A percentile compares a stretch with the other conserved stretches of the same genome.
Conservation (phyloP, 2,113 vertebrate genomes). For the Isurus oxyrinchus region DNA sequence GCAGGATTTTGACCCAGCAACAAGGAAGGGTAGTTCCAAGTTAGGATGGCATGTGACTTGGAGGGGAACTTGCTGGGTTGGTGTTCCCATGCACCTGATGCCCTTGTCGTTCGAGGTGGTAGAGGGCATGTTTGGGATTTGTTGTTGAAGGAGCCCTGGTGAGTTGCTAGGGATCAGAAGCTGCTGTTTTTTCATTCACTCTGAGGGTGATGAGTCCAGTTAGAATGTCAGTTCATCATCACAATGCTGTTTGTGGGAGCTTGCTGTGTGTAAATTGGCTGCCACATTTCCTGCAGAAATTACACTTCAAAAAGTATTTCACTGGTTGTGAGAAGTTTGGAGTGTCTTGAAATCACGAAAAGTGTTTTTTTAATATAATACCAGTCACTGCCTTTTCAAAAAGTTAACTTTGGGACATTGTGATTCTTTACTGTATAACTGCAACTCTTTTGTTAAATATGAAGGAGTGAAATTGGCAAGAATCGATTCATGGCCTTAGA, state of each 20-base stretch:
- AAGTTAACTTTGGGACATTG: too few species aligned
- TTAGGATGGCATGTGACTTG: not conserved
- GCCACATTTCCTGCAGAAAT: not conserved
- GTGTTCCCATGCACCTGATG: not conserved
- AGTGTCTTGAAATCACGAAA: too few species aligned
- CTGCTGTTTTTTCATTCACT: not conserved
- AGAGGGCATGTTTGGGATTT: not conserved
- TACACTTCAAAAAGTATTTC: too few species aligned
- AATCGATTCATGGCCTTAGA: not conserved
- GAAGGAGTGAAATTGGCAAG: not conserved
- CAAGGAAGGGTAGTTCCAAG: not conserved
- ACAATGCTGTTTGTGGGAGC: too few species aligned
- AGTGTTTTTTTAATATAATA: too few species aligned
- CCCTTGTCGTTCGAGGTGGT: not conserved
- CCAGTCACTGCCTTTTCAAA: too few species aligned
- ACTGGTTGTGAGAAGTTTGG: too few species aligned
- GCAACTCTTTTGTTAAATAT: not conserved
- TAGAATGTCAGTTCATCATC: too few species aligned
- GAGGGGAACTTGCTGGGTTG: not conserved
- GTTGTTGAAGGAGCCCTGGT: too few species aligned
- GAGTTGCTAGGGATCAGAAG: not conserved
- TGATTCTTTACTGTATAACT: too few species aligned
- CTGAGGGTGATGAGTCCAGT: not conserved
- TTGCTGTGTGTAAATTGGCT: not conserved
- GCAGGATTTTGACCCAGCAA: not conserved